phyloP scores from a whole-genome alignment of 2,797 vertebrate genomes.

The Decapterus maruadsi region DNA sequence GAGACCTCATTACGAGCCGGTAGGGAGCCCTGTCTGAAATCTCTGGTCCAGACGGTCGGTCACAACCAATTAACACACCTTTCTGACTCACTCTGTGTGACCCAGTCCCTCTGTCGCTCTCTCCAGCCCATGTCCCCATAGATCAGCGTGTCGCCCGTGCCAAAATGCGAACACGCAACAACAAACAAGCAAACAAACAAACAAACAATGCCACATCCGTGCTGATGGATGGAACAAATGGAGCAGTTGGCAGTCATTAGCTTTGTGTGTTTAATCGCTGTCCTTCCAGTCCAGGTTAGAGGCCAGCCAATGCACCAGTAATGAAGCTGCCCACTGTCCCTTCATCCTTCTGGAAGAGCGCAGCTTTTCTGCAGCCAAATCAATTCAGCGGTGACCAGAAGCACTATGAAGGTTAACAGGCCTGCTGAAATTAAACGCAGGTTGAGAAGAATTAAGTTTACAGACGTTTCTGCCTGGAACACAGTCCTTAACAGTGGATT shows the following conservation, averaged over 20 bases:
- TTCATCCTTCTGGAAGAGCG: constrained; percentile 41
- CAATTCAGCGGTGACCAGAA: constrained; percentile 51
- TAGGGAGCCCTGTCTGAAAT: constrained; percentile 63
- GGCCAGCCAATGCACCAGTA: constrained; percentile 48
- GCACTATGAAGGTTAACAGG: constrained; percentile 55
- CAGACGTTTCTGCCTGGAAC: constrained; percentile 41
- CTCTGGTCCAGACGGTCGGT: constrained; percentile 58
- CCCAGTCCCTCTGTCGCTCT: constrained; percentile 24
- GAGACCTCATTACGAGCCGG: constrained; percentile 66
- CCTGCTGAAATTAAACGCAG: constrained; percentile 50
- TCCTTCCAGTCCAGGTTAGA: constrained; percentile 53
- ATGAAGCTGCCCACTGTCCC: constrained; percentile 47
- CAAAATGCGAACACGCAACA: constrained; percentile 14
- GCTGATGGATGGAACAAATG: constrained; percentile 39
- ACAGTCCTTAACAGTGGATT: constrained; percentile 9
- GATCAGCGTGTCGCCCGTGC: constrained; percentile 4
- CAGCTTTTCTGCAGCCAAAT: constrained; percentile 49
- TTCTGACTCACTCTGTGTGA: constrained; percentile 30
- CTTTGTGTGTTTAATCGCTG: constrained; percentile 54
- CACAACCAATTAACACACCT: constrained; percentile 70
- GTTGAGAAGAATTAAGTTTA: constrained; percentile 33
- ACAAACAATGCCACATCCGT: constrained; percentile 26
- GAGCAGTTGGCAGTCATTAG: constrained; percentile 62
- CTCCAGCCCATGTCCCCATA: background rate
- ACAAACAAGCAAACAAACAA: constrained; percentile 12